Evolutionary conservation across 2,113 vertebrate species (phyloP).

Genomic region (Passer domesticus): DNA sequence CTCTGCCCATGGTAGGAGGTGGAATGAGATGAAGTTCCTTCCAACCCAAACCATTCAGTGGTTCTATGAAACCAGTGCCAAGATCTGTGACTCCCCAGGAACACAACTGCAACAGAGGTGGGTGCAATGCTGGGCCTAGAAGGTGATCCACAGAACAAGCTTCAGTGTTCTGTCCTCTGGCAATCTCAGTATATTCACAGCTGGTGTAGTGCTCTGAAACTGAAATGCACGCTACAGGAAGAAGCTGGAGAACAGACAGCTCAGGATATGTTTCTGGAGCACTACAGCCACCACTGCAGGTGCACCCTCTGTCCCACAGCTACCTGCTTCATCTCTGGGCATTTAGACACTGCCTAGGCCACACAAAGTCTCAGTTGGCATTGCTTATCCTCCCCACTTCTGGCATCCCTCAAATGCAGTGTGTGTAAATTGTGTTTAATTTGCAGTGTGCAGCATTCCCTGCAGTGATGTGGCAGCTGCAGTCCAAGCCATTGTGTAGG

Average conservation of each 20-base stretch:
- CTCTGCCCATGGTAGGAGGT: neutral
- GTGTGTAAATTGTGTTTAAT: neutral
- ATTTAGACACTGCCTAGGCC: neutral
- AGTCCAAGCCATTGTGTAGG: neutral
- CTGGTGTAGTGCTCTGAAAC: neutral
- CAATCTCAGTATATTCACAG: neutral
- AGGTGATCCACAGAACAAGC: neutral
- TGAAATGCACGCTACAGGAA: neutral
- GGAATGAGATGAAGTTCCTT: neutral
- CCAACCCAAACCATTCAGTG: neutral
- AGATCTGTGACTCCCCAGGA: neutral
- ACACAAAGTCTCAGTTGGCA: neutral
- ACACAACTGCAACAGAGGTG: neutral
- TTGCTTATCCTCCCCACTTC: neutral
- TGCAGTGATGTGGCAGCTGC: neutral
- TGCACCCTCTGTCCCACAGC: neutral
- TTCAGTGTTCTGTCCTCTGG: neutral
- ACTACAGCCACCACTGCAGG: neutral
- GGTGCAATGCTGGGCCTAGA: neutral
- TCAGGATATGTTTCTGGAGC: neutral
- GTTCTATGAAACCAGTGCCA: neutral
- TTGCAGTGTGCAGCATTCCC: neutral
- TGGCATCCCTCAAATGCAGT: rapidly evolving
- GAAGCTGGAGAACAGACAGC: neutral
- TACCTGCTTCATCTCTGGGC: neutral